Percentiles rank a stretch among this genome's conserved stretches.
Evolutionary conservation across 2,113 vertebrate species (phyloP).

Genomic region (Ovibos moschatus): DNA sequence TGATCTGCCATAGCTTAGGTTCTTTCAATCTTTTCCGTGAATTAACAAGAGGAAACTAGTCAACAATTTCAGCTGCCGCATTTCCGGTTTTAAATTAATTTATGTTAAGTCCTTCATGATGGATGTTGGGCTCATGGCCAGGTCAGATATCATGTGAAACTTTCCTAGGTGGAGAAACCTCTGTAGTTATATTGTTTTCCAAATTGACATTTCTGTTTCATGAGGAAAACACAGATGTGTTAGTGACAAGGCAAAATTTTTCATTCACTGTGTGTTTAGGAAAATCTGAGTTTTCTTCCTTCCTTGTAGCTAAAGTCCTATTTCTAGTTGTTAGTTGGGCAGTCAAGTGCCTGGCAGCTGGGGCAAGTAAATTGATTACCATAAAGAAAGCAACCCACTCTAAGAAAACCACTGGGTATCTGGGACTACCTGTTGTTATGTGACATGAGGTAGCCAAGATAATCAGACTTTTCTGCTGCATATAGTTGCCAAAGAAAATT

Average conservation of each 20-base stretch:
- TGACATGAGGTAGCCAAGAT: background rate
- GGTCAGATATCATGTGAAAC: background rate
- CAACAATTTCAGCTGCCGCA: constrained; percentile 6
- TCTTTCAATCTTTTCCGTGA: background rate
- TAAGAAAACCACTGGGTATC: background rate
- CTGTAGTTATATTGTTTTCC: constrained; percentile 32
- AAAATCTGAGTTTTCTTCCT: constrained; percentile 34
- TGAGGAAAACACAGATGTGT: background rate
- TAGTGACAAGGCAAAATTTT: background rate
- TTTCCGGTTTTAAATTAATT: constrained; percentile 35
- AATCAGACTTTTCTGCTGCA: background rate
- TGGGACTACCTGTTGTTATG: background rate
- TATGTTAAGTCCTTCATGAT: background rate
- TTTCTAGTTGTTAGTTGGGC: constrained; percentile 30
- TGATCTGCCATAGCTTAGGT: background rate
- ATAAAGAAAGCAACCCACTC: background rate
- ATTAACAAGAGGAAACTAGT: constrained; percentile 28
- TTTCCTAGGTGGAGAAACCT: background rate
- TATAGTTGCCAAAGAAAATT: constrained; percentile 19
- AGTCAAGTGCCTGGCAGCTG: background rate
- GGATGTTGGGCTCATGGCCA: background rate
- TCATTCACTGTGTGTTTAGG: constrained; percentile 34
- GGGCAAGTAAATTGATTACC: background rate
- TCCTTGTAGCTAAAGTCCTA: background rate
- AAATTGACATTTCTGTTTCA: constrained; percentile 1